These are phyloP conservation scores for Pteria penguin DNA, from an alignment of 2,888 invertebrate genomes.

Conservation along the genomic window DNA sequence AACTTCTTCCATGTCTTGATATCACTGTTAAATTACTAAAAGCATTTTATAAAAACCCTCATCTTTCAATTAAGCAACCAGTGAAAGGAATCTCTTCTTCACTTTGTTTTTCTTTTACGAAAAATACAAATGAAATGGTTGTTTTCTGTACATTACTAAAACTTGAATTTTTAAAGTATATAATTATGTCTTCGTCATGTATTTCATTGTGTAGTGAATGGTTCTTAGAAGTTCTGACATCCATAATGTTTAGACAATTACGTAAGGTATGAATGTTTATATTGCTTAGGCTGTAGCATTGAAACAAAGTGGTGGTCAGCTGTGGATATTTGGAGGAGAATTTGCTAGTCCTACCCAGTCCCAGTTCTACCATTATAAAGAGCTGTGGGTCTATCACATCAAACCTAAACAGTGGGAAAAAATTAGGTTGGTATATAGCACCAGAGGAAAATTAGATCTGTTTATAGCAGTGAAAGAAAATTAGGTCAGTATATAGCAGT, in stretches of 20 bases:
- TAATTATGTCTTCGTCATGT: neutral
- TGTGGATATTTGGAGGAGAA: conserved; percentile 94
- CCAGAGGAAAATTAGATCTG: no score
- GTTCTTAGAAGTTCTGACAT: neutral
- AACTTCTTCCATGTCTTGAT: no score
- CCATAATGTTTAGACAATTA: neutral
- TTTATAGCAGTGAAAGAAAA: no score
- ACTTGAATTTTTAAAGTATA: neutral
- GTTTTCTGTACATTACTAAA: no score
- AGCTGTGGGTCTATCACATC: conserved; percentile 92
- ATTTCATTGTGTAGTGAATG: neutral
- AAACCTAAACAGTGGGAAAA: conserved; percentile 89
- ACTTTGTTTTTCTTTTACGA: no score
- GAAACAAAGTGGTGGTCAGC: conserved; percentile 87
- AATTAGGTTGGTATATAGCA: conserved; percentile 81
- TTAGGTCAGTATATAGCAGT: no score
- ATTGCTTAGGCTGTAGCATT: conserved; percentile 84
- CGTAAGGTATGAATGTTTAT: no score
- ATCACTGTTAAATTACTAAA: no score
- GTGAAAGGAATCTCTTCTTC: no score
- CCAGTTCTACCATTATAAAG: conserved; percentile 95
- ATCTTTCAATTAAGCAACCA: no score
- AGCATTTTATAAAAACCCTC: no score
- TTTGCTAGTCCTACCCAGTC: conserved; percentile 93
- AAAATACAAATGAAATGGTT: no score